Base-by-base conservation (phyloP, 2,113 vertebrate genomes). In the Grammomys dolichurus region DNA sequence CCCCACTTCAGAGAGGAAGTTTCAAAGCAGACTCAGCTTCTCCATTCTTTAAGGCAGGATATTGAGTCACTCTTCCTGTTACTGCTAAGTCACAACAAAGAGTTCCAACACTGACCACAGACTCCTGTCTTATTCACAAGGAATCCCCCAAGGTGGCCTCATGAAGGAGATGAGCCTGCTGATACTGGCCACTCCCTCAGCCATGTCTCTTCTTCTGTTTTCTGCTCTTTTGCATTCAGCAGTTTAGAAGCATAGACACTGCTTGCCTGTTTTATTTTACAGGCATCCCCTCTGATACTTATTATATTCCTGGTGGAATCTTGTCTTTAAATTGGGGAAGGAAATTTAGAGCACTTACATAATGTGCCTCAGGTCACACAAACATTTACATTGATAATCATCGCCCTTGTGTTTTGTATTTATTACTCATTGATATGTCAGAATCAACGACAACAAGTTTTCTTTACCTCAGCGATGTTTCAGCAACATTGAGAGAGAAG, bases 41-140 rank as follows among this genome's bases (percentile, higher is more conserved):
- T 88, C 94, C 90, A 80, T 69, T 60, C 95, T 96, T 51, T 4
- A 76, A 94, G 93, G 92, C 89, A 93, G 92, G 82, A 46, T 88
- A 43, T 65, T 95, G 97, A 98, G 90, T 97, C 97, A 96, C 72
- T 31, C 90, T 98, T 96, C 97, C 96, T 95, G 97, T 78, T 88
- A 56, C 93, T 76, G 93, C 63, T 85, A 77, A 77, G 60, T 77
- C n/a, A 77, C 85, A 93, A 97, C 97, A 95, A 90, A 96, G 95
- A 67, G 95, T 95, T 63, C 96, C 92, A 63, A 78, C 67, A 6
- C 65, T 80, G 51, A 84, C 96, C 95, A 82, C 96, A 95, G 80
- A 90, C 75, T 48, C 60, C 73, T 33, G 63, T 87, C 82, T 75
- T 70, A 36, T 36, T 80, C 89, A 46, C 82, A 10, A 5, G 72